A percentile compares a stretch with the other conserved stretches of the same genome.
phyloP scores from a whole-genome alignment of 2,888 invertebrate species.

The Zaprionus lineosus region DNA sequence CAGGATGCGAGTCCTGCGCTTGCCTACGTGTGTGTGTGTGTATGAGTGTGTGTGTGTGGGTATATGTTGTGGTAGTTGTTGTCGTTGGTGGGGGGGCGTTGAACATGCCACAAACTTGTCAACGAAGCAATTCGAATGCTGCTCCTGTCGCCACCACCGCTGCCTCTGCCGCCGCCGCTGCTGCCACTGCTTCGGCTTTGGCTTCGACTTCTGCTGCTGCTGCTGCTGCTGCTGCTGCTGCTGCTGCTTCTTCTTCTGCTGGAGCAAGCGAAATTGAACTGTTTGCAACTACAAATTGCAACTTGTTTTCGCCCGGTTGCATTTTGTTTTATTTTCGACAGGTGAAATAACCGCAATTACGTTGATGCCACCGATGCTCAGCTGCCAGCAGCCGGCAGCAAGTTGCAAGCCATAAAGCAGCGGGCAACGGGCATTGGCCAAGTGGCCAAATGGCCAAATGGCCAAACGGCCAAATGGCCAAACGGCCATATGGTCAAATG shows the following conservation, averaged over 20 bases:
- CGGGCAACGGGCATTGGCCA: too few species aligned
- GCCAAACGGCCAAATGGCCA: constrained; percentile 45
- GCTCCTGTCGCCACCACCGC: constrained; percentile 1
- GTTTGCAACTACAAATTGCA: constrained; percentile 77
- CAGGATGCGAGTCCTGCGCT: constrained; percentile 10
- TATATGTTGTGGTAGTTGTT: too few species aligned
- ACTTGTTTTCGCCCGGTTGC: constrained; percentile 70
- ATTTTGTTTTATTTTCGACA: constrained; percentile 77
- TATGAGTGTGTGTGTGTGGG: constrained; percentile 5
- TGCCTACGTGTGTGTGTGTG: constrained; percentile 1
- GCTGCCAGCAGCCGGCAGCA: constrained; percentile 11
- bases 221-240: constrained; percentile 5
- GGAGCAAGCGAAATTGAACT: constrained; percentile 68
- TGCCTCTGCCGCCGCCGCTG: too few species aligned
- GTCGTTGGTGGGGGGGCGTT: constrained; percentile 31
- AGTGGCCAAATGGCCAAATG: too few species aligned
- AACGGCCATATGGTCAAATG: constrained; percentile 47
- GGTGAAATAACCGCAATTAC: constrained; percentile 77
- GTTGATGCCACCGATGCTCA: constrained; percentile 52
- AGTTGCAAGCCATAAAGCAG: constrained; percentile 55
- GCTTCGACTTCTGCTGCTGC: constrained; percentile 1
- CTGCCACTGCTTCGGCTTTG: too few species aligned
- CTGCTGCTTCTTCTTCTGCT: constrained; percentile 1
- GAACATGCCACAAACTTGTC: constrained; percentile 62
- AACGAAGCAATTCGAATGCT: constrained; percentile 49